phyloP scores from a whole-genome alignment of 2,113 vertebrate genomes.

The Boleophthalmus pectinirostris region DNA sequence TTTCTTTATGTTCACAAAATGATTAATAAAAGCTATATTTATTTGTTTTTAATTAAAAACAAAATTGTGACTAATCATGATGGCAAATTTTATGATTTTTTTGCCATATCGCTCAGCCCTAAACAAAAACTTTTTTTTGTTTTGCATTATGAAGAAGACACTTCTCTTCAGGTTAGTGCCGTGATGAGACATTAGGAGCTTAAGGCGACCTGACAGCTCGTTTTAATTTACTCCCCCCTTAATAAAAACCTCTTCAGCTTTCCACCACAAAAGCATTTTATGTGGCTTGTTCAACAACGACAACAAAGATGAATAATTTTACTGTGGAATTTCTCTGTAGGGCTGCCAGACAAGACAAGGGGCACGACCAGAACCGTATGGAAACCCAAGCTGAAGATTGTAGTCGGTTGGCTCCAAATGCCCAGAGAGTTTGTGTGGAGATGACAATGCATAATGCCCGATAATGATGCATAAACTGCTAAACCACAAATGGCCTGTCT shows the following conservation, averaged over 20 bases:
- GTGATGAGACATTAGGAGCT: conserved; percentile 24
- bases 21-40: background rate
- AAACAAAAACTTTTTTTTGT: background rate
- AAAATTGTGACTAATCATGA: no score
- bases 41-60: no score
- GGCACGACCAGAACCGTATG: conserved; percentile 6
- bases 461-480: conserved; percentile 36
- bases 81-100: background rate
- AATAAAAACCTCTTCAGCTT: conserved; percentile 41
- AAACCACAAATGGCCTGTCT: conserved; percentile 21
- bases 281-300: conserved; percentile 55
- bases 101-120: background rate
- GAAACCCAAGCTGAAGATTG: conserved; percentile 23
- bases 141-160: background rate
- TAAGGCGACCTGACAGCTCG: conserved; percentile 46
- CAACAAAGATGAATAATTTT: conserved; percentile 55
- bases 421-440: background rate
- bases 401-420: background rate
- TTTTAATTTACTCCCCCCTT: conserved; percentile 48
- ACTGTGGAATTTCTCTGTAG: conserved; percentile 57
- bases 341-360: conserved; percentile 51
- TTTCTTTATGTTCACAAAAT: no score
- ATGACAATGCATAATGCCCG: conserved; percentile 2
- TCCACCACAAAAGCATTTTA: conserved; percentile 37
- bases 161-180: background rate